Base-by-base conservation (phyloP, 2,113 vertebrate species). In the Okapia johnstoni region DNA sequence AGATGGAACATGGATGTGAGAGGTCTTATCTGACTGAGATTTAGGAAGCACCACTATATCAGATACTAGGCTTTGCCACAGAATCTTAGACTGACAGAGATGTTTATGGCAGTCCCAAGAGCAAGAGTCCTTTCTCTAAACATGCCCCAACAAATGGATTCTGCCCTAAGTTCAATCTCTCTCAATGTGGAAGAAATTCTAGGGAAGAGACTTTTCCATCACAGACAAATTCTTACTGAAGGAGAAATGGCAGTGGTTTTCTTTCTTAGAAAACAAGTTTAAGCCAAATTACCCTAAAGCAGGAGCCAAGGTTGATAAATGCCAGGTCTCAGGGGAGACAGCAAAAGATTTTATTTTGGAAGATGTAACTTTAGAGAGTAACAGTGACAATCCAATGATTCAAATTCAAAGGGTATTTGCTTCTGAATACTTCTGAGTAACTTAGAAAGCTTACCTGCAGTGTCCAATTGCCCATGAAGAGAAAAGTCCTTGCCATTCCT, bases 291-390 rank as follows among this genome's bases (percentile, higher is more conserved):
- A 26, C 36, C 81, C 73, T 55, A 52, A 60, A 93, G 73, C 33
- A 70, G 54, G 23, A 97, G 25, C 12, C 11, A 54, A 58, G 23
- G 52, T 81, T 92, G 83, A 93, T 43, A 96, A 97, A 83, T 43
- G 76, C 7, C 84, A 96, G 17, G 57, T 77, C 83, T 90, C 81
- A 26, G 36, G 36, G 85, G 14, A 46, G 93, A 94, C 1, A 93
- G 54, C 57, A 86, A 93, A 92, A 85, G 6, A 89, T 94, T 92
- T 97, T 54, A 86, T 66, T 80, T 92, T 25, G 13, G 73, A 87
- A 96, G 57, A n/a, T 96, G 48, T 80, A 89, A 89, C 57, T 89
- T 94, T 19, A 54, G 21, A 95, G 79, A 95, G 70, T n/a, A 86
- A 73, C 33, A 93, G 17, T 94, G 84, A 77, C n/a, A 96, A 88